These are phyloP conservation scores for Burhinus bistriatus DNA, from an alignment of 2,113 vertebrate species.

Conservation along the genomic window DNA sequence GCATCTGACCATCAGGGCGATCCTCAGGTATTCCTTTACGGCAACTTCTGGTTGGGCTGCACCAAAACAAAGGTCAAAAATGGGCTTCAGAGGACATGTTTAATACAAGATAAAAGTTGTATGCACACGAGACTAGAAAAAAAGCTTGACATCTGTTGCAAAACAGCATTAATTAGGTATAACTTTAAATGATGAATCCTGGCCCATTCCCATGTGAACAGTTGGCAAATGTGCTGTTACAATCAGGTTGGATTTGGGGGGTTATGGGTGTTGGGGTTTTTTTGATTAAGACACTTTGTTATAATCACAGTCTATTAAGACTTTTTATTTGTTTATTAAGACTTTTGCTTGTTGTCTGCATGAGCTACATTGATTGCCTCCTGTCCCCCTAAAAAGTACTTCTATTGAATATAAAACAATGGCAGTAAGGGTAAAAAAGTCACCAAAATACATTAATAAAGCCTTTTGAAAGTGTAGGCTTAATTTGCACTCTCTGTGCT, in stretches of 20 bases:
- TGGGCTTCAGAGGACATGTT: neutral
- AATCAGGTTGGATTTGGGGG: constrained; percentile 34
- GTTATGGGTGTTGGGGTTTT: neutral
- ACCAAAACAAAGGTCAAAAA: neutral
- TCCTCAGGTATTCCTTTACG: neutral
- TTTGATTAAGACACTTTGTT: constrained; percentile 63
- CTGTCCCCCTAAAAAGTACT: neutral
- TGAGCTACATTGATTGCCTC: neutral
- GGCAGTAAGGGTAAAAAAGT: neutral
- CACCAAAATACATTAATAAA: neutral
- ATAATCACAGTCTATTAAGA: constrained; percentile 49
- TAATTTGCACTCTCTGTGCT: neutral
- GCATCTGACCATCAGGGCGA: neutral
- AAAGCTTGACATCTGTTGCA: constrained; percentile 67
- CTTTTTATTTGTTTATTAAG: constrained; percentile 50
- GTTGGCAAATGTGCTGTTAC: constrained; percentile 67
- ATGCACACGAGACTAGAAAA: neutral
- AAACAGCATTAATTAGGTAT: constrained; percentile 71
- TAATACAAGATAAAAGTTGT: constrained; percentile 9
- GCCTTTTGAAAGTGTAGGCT: neutral
- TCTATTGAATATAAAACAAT: neutral
- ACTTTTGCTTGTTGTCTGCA: neutral
- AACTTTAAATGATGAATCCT: constrained; percentile 68
- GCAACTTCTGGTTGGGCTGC: neutral
- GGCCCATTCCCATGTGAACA: constrained; percentile 69